phyloP scores from a whole-genome alignment of 1,140 invertebrate species.

The Drosophila nannoptera region DNA sequence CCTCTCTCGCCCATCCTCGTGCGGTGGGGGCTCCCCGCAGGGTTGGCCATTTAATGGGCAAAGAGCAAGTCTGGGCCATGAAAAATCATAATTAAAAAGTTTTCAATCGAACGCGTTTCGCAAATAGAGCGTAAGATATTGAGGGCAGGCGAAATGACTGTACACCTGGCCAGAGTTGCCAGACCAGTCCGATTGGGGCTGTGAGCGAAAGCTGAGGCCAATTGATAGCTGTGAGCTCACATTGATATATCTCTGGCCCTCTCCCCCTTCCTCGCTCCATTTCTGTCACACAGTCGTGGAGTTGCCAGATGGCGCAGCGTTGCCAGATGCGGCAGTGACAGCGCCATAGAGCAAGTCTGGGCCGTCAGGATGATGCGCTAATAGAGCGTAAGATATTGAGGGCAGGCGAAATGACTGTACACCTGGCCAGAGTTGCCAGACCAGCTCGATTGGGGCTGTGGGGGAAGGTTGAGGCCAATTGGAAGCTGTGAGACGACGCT shows the following conservation, averaged over 20 bases:
- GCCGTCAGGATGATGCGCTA: slow-evolving; percentile 21
- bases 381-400: slow-evolving; percentile 20
- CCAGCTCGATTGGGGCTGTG: not conserved
- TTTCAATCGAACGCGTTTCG: slow-evolving; percentile 34
- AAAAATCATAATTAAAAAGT: slow-evolving; percentile 47
- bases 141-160: not conserved
- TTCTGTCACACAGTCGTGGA: too few species aligned
- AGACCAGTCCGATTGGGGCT: not conserved
- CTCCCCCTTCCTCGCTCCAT: not conserved
- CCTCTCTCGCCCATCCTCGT: not conserved
- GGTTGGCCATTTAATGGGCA: slow-evolving; percentile 15
- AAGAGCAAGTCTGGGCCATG: slow-evolving; percentile 1
- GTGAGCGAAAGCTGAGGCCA: too few species aligned
- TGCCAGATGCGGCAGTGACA: not conserved
- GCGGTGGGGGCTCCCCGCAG: not conserved
- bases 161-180: slow-evolving; percentile 2
- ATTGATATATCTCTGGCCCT: not conserved
- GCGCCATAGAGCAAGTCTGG: not conserved
- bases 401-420: not conserved
- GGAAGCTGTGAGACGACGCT: too few species aligned
- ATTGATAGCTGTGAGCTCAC: too few species aligned
- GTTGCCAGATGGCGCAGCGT: not conserved
- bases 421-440: slow-evolving; percentile 3
- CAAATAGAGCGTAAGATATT: slow-evolving; percentile 24
- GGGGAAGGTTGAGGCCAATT: too few species aligned